Evolutionary conservation across 1,140 invertebrate genomes (phyloP), one percentile per base, ranked within the genome.

Genomic region (Belonocnema kinseyi): DNA sequence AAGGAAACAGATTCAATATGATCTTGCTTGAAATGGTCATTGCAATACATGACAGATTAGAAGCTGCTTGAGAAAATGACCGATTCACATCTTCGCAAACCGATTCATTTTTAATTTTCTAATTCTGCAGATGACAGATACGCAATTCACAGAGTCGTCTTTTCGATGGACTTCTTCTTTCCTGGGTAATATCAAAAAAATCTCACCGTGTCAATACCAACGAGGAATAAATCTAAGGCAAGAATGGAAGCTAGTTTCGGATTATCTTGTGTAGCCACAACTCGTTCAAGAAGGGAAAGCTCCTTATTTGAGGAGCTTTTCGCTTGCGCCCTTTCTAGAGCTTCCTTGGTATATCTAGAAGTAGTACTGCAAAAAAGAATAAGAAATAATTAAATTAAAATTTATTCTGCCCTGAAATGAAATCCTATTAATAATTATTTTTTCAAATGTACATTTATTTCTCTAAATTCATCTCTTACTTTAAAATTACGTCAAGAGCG

Each of bases 131-230:
- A n/a, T n/a, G n/a, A n/a, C n/a, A n/a, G n/a, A n/a, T n/a, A n/a
- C n/a, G n/a, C n/a, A n/a, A n/a, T n/a, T n/a, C n/a, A n/a, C n/a
- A n/a, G n/a, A n/a, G n/a, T n/a, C n/a, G n/a, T n/a, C n/a, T n/a
- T n/a, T n/a, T n/a, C n/a, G n/a, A n/a, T n/a, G n/a, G n/a, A n/a
- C n/a, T n/a, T n/a, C n/a, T n/a, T n/a, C n/a, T n/a, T n/a, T 50
- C 73, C 46, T 0, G 4, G 0, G 14, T 46, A 33, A 33, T 33
- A 5, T 33, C 0, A 5, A 46, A 46, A 46, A 46, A 73, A 50
- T 50, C 74, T 92, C 92, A 96, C 96, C 77, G 97, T 98, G 88
- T 98, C 97, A 83, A 98, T 97, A 70, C 97, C 97, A 72, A 97
- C 97, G 46, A 98, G 89, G 82, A 98, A 96, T 76, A 97, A 92